Evolutionary conservation across 2,113 vertebrate species (phyloP), one percentile per base, ranked within the genome.

Genomic region (Hippocampus zosterae): DNA sequence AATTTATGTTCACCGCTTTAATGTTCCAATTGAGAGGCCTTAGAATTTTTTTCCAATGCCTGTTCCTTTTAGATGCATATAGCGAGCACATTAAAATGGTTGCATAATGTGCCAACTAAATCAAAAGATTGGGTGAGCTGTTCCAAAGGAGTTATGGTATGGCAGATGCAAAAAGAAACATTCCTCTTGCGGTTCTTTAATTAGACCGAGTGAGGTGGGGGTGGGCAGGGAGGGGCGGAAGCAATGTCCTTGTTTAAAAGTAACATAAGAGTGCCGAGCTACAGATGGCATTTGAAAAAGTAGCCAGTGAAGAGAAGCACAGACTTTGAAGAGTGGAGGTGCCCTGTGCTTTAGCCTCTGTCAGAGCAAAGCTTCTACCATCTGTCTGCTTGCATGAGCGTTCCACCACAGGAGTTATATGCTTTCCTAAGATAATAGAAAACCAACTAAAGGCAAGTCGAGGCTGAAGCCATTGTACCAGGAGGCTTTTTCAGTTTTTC

Each of bases 271-370:
- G 74, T 73, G 74, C 78, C 25, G 78, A 74, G 75, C 78, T 88
- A 86, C 90, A 92, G 90, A 92, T 91, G 87, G 89, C 69, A 78
- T 79, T 88, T 87, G 77, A 88, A 90, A 87, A 87, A 74, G 82
- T 84, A 73, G 67, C 40, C 68, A 70, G 81, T 83, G 73, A 77
- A 89, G 77, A 81, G 74, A 70, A 27, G 48, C 65, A 16, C 77
- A 78, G 74, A 84, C 89, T 91, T 89, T 91, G 86, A 91, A 88
- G 90, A 84, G 83, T 70, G 76, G 80, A 87, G 82, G 83, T 83
- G 87, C 81, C 88, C 87, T 76, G 79, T 81, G 88, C 73, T 83
- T 85, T 82, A 79, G 83, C 88, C 83, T 81, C 77, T 79, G 86
- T 88, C 81, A 82, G 72, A 81, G 78, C 80, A 65, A 65, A 67